phyloP scores from a whole-genome alignment of 1,140 invertebrate genomes.

The Akabosia matsudoensis region DNA sequence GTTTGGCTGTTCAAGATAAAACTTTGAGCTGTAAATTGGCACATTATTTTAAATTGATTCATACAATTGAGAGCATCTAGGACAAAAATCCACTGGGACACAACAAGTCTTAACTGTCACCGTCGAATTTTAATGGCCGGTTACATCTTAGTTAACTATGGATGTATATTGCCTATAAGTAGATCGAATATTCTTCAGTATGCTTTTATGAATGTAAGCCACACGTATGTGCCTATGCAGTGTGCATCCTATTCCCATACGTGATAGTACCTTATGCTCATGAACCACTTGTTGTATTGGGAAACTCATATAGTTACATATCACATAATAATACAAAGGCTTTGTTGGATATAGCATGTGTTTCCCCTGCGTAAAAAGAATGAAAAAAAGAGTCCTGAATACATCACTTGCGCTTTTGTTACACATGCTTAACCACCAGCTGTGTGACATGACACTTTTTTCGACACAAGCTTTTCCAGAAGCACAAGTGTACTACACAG shows the following conservation, averaged over 20 bases:
- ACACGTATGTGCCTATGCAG: not conserved
- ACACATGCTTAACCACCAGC: constrained; percentile 43
- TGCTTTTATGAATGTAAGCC: not conserved
- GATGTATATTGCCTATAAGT: not conserved
- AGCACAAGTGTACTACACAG: constrained; percentile 17
- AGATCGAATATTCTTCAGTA: not conserved
- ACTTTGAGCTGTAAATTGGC: not conserved
- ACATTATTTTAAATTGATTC: not conserved
- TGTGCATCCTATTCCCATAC: not conserved
- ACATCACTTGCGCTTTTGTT: constrained; percentile 37
- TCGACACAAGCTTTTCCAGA: constrained; percentile 35
- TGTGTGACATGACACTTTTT: constrained; percentile 44
- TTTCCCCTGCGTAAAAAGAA: not conserved
- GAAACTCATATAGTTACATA: not conserved
- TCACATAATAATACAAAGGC: too few species aligned
- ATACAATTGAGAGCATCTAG: not conserved
- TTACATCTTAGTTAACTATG: not conserved
- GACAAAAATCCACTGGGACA: too few species aligned
- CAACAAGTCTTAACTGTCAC: not conserved
- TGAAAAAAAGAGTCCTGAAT: constrained; percentile 29
- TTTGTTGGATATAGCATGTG: too few species aligned
- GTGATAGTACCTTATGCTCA: not conserved
- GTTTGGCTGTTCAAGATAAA: not conserved
- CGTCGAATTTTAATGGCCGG: not conserved
- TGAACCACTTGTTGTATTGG: constrained; percentile 16